Base-by-base conservation (phyloP, 2,797 vertebrate species). In the Takifugu rubripes region DNA sequence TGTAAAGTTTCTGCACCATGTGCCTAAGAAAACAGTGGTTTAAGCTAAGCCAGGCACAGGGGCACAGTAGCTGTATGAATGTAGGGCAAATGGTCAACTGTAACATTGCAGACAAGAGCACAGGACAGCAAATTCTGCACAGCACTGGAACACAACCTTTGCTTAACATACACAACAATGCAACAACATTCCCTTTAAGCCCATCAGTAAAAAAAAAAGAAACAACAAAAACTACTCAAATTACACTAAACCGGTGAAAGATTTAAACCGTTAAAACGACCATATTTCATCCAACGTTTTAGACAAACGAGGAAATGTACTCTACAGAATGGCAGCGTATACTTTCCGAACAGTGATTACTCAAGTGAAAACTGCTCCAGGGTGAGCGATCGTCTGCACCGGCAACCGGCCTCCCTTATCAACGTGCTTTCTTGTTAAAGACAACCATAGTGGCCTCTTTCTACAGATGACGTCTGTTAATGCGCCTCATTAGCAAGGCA, bases 381-480 rank as follows among this genome's bases (percentile, higher is more conserved):
- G 61, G 25, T 42, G 73, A 62, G 26, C 61, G 43, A 57, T 58
- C 52, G 52, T 52, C 15, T 40, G 50, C 42, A 65, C 52, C 66
- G 70, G 56, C 65, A 66, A 66, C 63, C 71, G 67, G 47, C 56
- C 33, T 59, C 67, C 54, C 36, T 52, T 24, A 68, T 64, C 76
- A 86, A 74, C 75, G 67, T 82, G 79, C 68, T 74, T 59, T 83
- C 77, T 70, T 55, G 60, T 65, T 60, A 61, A 64, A 84, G 73
- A 61, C 66, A 78, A 54, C 71, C 81, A 82, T 79, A 64, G 81
- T 77, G 87, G 84, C 88, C 85, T 84, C 72, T 70, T 56, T 49
- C 55, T 54, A 76, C 45, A 81, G 48, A 88, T 88, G 83, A 88
- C 85, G 88, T 86, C 79, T 84, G 26, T 80, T 83, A 83, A 67